Evolutionary conservation across 1,140 invertebrate species (phyloP).

Genomic region (Carposina sasakii): DNA sequence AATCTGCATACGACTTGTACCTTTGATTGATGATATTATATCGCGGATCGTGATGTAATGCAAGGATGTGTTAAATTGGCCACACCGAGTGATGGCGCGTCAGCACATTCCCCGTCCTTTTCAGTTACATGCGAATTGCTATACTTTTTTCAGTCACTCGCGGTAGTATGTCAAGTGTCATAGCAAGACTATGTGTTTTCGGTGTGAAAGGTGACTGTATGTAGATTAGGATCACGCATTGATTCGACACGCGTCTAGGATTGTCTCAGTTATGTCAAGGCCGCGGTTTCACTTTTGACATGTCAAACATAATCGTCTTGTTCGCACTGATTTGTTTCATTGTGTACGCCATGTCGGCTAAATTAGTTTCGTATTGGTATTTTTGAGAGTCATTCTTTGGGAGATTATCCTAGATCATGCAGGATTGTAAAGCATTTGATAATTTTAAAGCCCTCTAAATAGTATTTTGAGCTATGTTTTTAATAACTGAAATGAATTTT

Average conservation of each 20-base stretch:
- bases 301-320: conserved; percentile 43
- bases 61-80: conserved; percentile 40
- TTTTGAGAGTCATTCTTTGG: conserved; percentile 38
- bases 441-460: too few relatives aligned
- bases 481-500: too few relatives aligned
- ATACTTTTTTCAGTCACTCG: too few relatives aligned
- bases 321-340: conserved; percentile 31
- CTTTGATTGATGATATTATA: conserved; percentile 46
- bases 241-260: conserved; percentile 44
- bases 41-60: conserved; percentile 38
- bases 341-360: conserved; percentile 35
- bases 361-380: conserved; percentile 46
- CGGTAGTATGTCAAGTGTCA: too few relatives aligned
- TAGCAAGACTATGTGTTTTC: too few relatives aligned
- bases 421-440: too few relatives aligned
- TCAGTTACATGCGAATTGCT: too few relatives aligned
- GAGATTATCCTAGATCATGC: too few relatives aligned
- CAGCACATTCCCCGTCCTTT: too few relatives aligned
- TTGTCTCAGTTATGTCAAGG: conserved; percentile 55
- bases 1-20: conserved; percentile 47
- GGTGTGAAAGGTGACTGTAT: conserved; percentile 61
- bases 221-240: conserved; percentile 54
- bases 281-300: conserved; percentile 46
- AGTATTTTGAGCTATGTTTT: too few relatives aligned
- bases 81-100: too few relatives aligned